Conservation (phyloP, 2,113 vertebrate genomes). For the Paralichthys olivaceus region DNA sequence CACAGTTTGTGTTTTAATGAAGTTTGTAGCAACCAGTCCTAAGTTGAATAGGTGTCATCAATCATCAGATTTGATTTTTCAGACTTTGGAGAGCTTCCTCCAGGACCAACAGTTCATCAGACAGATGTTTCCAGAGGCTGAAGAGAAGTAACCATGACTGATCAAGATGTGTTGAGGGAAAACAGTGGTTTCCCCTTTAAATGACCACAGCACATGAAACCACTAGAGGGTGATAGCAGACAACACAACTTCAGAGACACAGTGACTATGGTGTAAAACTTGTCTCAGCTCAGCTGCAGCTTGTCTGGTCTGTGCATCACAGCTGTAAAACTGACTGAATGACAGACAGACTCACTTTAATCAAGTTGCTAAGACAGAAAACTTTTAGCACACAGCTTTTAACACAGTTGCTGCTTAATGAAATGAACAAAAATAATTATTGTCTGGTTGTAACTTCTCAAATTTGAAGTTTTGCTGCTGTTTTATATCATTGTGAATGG, state of each 20-base stretch:
- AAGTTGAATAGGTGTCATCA: background rate
- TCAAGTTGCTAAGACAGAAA: no score
- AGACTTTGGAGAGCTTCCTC: no score
- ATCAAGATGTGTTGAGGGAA: background rate
- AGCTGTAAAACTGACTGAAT: no score
- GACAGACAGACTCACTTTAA: no score
- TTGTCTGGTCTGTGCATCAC: background rate
- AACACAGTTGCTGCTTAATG: no score
- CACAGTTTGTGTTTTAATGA: no score
- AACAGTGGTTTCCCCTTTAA: background rate
- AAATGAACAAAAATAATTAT: no score
- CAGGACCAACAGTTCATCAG: background rate
- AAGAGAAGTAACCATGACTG: background rate
- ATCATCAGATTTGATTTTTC: background rate
- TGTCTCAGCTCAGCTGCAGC: background rate
- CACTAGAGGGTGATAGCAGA: constrained; percentile 68
- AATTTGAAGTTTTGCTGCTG: no score
- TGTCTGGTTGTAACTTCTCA: no score
- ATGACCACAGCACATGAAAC: constrained; percentile 19
- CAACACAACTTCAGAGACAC: constrained; percentile 4
- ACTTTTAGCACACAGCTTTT: no score
- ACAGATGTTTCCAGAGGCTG: background rate
- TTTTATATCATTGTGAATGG: no score
- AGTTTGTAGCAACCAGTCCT: background rate
- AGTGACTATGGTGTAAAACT: background rate